phyloP scores from a whole-genome alignment of 2,797 vertebrate species.

The Anas georgica region DNA sequence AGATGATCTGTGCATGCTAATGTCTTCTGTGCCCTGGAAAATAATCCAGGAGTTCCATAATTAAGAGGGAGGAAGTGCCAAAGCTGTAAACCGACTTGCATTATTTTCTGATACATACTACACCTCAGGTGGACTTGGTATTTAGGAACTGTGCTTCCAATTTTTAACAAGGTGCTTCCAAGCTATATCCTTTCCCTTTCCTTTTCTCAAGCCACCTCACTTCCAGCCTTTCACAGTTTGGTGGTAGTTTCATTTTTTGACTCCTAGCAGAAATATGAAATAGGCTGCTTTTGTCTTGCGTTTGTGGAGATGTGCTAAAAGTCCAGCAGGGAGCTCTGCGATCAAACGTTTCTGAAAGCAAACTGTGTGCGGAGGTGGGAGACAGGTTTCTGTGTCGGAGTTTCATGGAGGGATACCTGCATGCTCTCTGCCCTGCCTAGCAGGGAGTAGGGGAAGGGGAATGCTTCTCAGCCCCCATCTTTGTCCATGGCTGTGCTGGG shows the following conservation, averaged over 20 bases:
- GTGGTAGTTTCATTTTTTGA: background rate
- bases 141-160: background rate
- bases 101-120: fast-evolving
- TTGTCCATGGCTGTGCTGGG: background rate
- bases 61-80: background rate
- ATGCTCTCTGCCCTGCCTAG: background rate
- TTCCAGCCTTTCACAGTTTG: background rate
- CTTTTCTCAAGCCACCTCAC: background rate
- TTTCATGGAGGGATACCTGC: background rate
- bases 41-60: background rate
- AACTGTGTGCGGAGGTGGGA: background rate
- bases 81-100: background rate
- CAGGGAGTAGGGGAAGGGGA: background rate
- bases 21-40: background rate
- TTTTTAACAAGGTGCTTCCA: background rate
- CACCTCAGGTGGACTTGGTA: background rate
- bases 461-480: background rate
- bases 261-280: background rate
- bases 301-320: background rate
- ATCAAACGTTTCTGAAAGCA: background rate
- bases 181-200: background rate
- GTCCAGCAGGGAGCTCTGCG: background rate
- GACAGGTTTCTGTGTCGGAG: background rate
- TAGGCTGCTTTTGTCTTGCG: background rate
- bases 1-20: background rate